phyloP scores from a whole-genome alignment of 2,888 invertebrate species.

The Lomographa bimaculata region DNA sequence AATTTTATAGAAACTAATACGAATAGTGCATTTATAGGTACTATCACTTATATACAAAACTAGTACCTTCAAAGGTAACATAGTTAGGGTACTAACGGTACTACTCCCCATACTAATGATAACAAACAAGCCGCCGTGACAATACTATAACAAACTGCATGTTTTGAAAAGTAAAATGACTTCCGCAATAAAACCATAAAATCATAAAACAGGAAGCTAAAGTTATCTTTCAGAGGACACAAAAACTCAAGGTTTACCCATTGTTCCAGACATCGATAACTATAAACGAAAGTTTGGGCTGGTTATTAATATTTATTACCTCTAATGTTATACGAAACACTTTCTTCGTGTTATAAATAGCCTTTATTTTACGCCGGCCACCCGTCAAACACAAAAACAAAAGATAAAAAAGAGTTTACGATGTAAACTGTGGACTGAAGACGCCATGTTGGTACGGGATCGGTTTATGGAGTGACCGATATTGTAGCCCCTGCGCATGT shows the following conservation, averaged over 20 bases:
- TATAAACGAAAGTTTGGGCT: constrained; percentile 67
- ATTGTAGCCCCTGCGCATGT: constrained; percentile 43
- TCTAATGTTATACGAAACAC: constrained; percentile 62
- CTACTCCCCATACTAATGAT: too few relatives aligned
- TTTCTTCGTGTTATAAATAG: constrained; percentile 75
- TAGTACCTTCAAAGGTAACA: too few relatives aligned
- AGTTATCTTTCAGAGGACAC: constrained; percentile 16
- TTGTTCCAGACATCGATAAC: constrained; percentile 36
- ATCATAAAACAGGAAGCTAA: constrained; percentile 9
- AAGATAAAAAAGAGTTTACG: constrained; percentile 50
- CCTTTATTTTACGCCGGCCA: constrained; percentile 66
- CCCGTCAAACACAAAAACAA: constrained; percentile 72
- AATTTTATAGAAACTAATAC: too few relatives aligned
- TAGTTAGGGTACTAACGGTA: too few relatives aligned
- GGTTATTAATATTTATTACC: constrained; percentile 77
- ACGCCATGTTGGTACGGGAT: constrained; percentile 47
- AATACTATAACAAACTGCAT: too few relatives aligned
- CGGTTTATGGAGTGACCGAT: constrained; percentile 40
- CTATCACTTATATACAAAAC: too few relatives aligned
- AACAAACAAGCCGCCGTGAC: too few relatives aligned
- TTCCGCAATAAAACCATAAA: too few relatives aligned
- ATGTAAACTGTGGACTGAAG: constrained; percentile 42
- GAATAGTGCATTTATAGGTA: too few relatives aligned
- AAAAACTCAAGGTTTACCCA: constrained; percentile 6
- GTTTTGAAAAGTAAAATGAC: too few relatives aligned